Percentiles rank a stretch among this genome's conserved stretches.
phyloP scores from a whole-genome alignment of 1,140 invertebrate species.

The Meloidogyne hapla region DNA sequence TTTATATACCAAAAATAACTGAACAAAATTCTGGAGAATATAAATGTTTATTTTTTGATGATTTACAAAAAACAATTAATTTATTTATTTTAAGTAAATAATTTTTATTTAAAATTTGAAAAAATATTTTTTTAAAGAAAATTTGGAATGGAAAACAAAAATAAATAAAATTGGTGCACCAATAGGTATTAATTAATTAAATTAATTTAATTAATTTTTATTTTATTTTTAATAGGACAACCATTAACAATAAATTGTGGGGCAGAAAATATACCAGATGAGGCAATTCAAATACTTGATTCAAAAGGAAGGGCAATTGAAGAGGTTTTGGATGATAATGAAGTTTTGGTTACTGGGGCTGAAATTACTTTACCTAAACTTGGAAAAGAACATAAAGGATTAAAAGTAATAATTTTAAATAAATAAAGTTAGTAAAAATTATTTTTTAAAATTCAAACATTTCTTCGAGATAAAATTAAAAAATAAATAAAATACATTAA shows the following conservation, averaged over 20 bases:
- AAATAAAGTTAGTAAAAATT: too few relatives aligned
- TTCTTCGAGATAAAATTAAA: too few relatives aligned
- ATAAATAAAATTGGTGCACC: constrained; percentile 30
- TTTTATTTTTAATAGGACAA: too few relatives aligned
- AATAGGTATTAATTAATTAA: too few relatives aligned
- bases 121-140: constrained; percentile 30
- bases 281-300: constrained; percentile 25
- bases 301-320: constrained; percentile 27
- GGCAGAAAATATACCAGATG: constrained; percentile 34
- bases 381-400: constrained; percentile 30
- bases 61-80: not conserved
- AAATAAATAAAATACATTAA: constrained; percentile 35
- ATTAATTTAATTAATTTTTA: too few relatives aligned
- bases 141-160: constrained; percentile 43
- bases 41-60: not conserved
- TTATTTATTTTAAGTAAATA: constrained; percentile 15
- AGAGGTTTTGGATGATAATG: constrained; percentile 10
- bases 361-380: not conserved
- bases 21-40: constrained; percentile 11
- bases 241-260: constrained; percentile 46
- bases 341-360: not conserved
- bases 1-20: constrained; percentile 9
- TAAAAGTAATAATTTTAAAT: constrained; percentile 32
- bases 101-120: not conserved
- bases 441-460: too few relatives aligned